Percentiles rank a stretch among this genome's conserved stretches.
These are phyloP conservation scores for Eremophila alpestris DNA, from an alignment of 2,797 vertebrate species.

Conservation along the genomic window DNA sequence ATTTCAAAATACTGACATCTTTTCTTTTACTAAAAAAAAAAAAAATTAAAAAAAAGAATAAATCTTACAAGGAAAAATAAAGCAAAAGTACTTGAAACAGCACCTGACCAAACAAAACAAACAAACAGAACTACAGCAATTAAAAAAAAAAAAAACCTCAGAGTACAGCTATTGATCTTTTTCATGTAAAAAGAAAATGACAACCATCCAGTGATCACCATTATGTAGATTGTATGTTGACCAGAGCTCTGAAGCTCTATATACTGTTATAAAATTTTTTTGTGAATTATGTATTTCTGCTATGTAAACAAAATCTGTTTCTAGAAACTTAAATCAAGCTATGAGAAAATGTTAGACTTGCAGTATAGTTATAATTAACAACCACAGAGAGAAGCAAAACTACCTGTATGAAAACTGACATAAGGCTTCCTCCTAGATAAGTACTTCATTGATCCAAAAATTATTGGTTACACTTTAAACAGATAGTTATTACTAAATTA, in stretches of 20 bases:
- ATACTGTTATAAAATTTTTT: neutral
- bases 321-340: constrained; percentile 11
- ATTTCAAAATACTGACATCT: neutral
- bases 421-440: neutral
- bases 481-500: neutral
- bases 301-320: constrained; percentile 18
- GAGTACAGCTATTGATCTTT: neutral
- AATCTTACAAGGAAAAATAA: neutral
- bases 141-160: neutral
- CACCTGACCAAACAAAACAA: neutral
- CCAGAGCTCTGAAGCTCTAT: neutral
- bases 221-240: neutral
- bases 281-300: neutral
- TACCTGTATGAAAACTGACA: neutral
- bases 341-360: constrained; percentile 15
- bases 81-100: neutral
- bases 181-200: neutral
- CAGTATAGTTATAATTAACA: neutral
- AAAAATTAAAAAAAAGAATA: neutral
- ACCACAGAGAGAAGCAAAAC: neutral
- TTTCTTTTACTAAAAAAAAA: neutral
- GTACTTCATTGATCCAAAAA: neutral
- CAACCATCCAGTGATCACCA: neutral
- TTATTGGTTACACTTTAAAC: neutral
- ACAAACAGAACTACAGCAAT: neutral